These are phyloP conservation scores for Collichthys lucidus DNA, from an alignment of 2,113 vertebrate genomes.

Conservation along the genomic window DNA sequence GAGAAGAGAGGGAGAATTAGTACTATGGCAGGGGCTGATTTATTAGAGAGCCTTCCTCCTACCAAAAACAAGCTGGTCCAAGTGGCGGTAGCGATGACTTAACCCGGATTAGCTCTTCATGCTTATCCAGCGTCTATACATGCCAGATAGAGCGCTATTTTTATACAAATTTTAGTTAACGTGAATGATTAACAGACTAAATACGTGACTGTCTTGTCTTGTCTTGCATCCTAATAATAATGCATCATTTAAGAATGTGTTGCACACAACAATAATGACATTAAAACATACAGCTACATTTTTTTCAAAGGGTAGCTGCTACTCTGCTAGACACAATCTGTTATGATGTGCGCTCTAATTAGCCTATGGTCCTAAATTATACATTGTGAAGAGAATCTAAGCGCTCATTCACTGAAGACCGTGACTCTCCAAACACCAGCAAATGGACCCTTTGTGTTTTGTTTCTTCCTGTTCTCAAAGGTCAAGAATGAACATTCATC, in stretches of 20 bases:
- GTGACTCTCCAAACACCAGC: not conserved
- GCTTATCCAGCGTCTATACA: slow-evolving; percentile 18
- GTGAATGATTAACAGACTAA: not conserved
- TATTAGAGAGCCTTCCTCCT: slow-evolving; percentile 48
- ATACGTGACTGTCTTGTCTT: slow-evolving; percentile 21
- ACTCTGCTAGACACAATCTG: slow-evolving; percentile 6
- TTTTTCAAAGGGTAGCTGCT: not conserved
- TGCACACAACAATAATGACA: not conserved
- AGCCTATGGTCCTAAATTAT: slow-evolving; percentile 13
- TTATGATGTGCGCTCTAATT: slow-evolving; percentile 13
- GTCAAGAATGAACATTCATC: slow-evolving; percentile 10
- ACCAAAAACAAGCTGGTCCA: slow-evolving; percentile 49
- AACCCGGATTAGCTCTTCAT: slow-evolving; percentile 50
- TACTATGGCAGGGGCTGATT: slow-evolving; percentile 43
- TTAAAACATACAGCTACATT: not conserved
- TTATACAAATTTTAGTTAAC: not conserved
- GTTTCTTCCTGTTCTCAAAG: not conserved
- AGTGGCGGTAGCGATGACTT: slow-evolving; percentile 55
- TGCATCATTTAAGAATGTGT: slow-evolving; percentile 15
- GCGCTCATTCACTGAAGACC: slow-evolving; percentile 5
- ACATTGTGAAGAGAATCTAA: slow-evolving; percentile 14
- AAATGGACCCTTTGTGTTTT: slow-evolving; percentile 19
- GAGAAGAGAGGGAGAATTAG: slow-evolving; percentile 63
- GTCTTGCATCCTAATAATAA: not conserved
- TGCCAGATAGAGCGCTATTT: slow-evolving; percentile 19